Base-by-base conservation (phyloP, 2,888 invertebrate genomes). In the Lumbricus terrestris region DNA sequence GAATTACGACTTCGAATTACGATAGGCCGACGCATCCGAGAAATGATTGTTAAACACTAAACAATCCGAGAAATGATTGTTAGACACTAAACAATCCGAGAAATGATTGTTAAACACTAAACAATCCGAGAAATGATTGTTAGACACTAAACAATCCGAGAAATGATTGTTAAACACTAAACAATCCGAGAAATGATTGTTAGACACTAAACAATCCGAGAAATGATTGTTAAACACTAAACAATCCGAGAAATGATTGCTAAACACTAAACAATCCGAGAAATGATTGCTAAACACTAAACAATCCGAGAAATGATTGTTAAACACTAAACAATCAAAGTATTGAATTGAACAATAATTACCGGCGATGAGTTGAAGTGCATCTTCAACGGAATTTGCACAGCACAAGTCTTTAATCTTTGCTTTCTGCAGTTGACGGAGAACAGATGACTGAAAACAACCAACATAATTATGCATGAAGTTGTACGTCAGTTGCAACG, bases 281-380 rank as follows among this genome's bases (percentile, higher is more conserved):
- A 40, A 40, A 40, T 40, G 40, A 40, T 11, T 11, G 6, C 40
- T 11, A 6, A 15, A 40, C 15, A 11, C 6, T 40, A 15, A 11
- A 40, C 40, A 40, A 40, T 15, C 6, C 20, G 3, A 47, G 18
- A 47, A 47, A 18, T 18, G 4, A 15, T 47, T 18, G 47, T 54
- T 69, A n/a, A 69, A n/a, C 69, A 69, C 5, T 69, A 8, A n/a
- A n/a, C 69, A 69, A 69, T 69, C n/a, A 69, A 69, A n/a, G 29
- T 29, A 0, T 69, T 3, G 29, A 69, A n/a, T 11, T n/a, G 54
- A 69, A 69, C n/a, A 69, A 69, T 11, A 69, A n/a, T 69, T 69
- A 85, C 85, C 85, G 18, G 85, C 85, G n/a, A 85, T 85, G 35
- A 85, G 34, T 15, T 37, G 85, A 85, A 85, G 85, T 35, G 85